Evolutionary conservation across 2,888 invertebrate species (phyloP).

Genomic region (Himalopsyche tibetana): DNA sequence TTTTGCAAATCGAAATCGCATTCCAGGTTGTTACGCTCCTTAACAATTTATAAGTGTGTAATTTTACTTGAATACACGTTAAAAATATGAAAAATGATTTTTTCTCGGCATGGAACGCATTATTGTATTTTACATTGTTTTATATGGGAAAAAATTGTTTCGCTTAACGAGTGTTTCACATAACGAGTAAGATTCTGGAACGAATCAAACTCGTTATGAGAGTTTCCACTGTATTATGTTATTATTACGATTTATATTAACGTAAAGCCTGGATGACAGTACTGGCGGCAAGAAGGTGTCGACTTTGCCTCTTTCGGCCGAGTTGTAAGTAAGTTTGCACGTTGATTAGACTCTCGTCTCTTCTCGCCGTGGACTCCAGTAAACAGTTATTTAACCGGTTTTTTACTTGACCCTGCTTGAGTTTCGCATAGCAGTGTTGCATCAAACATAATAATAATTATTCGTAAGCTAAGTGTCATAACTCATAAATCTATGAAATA

Average conservation of each 20-base stretch:
- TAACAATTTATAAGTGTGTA: too few species aligned
- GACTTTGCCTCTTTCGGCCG: neutral
- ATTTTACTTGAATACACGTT: too few species aligned
- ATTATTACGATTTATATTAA: neutral
- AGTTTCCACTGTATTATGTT: too few species aligned
- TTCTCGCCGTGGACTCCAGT: constrained; percentile 22
- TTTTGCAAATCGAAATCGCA: too few species aligned
- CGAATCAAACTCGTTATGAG: too few species aligned
- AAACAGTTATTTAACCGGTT: constrained; percentile 65
- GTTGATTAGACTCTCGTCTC: constrained; percentile 28
- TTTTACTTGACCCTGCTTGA: constrained; percentile 62
- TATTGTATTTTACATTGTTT: too few species aligned
- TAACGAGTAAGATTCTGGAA: too few species aligned
- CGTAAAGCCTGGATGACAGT: neutral
- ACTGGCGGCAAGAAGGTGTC: neutral
- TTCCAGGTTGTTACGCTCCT: too few species aligned
- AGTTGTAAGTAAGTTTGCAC: constrained; percentile 27
- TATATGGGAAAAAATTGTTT: too few species aligned
- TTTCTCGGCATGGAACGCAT: too few species aligned
- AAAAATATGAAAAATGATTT: too few species aligned
- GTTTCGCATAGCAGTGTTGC: constrained; percentile 18
- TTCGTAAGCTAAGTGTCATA: constrained; percentile 5
- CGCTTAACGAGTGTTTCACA: too few species aligned
- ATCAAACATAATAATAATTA: constrained; percentile 27
- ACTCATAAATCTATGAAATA: neutral